Evolutionary conservation across 2,113 vertebrate species (phyloP).

Genomic region (Pelecanoides urinatrix): DNA sequence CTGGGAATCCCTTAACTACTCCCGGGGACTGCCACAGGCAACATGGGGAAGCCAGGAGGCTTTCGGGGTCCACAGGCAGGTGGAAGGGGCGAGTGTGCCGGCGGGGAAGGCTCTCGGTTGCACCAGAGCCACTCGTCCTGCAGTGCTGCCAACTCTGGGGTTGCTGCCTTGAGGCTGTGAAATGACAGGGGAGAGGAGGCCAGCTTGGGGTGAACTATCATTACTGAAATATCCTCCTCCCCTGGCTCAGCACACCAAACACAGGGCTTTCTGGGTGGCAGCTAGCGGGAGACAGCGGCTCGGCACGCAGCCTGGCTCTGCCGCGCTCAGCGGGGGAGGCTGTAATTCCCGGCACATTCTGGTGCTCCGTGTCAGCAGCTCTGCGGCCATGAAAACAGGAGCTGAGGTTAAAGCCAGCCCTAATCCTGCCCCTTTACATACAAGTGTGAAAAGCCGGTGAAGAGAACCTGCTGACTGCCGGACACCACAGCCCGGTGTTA

Average conservation of each 20-base stretch:
- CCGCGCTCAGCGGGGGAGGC: rapidly evolving
- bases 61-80: rapidly evolving
- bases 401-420: neutral
- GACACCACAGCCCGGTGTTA: neutral
- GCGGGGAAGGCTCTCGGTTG: neutral
- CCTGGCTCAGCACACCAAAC: neutral
- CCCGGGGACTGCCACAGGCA: neutral
- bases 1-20: neutral
- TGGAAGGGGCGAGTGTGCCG: rapidly evolving
- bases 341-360: neutral
- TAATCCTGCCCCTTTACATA: neutral
- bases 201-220: neutral
- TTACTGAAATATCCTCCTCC: neutral
- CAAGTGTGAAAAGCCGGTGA: neutral
- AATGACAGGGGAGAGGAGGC: neutral
- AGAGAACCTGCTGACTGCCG: neutral
- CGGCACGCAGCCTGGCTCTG: neutral
- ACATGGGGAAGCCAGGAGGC: neutral
- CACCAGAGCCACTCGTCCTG: rapidly evolving
- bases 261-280: neutral
- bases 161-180: neutral
- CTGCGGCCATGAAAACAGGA: rapidly evolving
- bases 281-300: neutral
- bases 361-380: neutral
- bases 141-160: neutral